A percentile compares a stretch with the other conserved stretches of the same genome.
Evolutionary conservation across 2,113 vertebrate species (phyloP).

Genomic region (Stegastes partitus): DNA sequence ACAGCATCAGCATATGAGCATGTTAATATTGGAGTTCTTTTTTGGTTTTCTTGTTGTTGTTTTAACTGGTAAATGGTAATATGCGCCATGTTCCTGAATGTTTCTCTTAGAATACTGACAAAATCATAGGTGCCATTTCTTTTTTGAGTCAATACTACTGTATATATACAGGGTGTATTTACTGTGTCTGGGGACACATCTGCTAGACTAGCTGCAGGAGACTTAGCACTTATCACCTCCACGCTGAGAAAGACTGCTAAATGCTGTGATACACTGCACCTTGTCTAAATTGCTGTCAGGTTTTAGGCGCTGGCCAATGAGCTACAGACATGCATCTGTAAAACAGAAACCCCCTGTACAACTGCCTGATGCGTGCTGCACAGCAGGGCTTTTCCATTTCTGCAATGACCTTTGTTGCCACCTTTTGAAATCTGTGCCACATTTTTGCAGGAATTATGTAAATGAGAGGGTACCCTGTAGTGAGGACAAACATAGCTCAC

Average conservation of each 20-base stretch:
- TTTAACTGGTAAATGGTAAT: too few relatives aligned
- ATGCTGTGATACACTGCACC: not conserved
- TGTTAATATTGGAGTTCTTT: too few relatives aligned
- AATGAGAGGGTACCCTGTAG: slow-evolving; percentile 30
- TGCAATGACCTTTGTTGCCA: slow-evolving; percentile 27
- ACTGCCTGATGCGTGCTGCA: not conserved
- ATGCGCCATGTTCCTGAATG: too few relatives aligned
- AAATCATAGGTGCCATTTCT: too few relatives aligned
- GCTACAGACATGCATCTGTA: not conserved
- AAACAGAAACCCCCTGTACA: not conserved
- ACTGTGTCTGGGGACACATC: slow-evolving; percentile 4
- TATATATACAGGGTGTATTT: too few relatives aligned
- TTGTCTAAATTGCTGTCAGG: not conserved
- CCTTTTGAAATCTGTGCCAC: slow-evolving; percentile 4
- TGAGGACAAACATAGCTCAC: slow-evolving; percentile 50
- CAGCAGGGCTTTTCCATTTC: not conserved
- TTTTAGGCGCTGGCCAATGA: not conserved
- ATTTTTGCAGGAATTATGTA: slow-evolving; percentile 46
- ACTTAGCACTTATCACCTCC: slow-evolving; percentile 17
- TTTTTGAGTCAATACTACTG: too few relatives aligned
- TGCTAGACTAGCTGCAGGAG: slow-evolving; percentile 3
- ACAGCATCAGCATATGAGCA: too few relatives aligned
- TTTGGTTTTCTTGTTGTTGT: too few relatives aligned
- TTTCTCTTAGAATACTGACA: too few relatives aligned
- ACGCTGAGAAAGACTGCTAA: slow-evolving; percentile 14